Percentiles rank a stretch among this genome's conserved stretches.
phyloP scores from a whole-genome alignment of 2,797 vertebrate species.

The Amazonetta brasiliensis region DNA sequence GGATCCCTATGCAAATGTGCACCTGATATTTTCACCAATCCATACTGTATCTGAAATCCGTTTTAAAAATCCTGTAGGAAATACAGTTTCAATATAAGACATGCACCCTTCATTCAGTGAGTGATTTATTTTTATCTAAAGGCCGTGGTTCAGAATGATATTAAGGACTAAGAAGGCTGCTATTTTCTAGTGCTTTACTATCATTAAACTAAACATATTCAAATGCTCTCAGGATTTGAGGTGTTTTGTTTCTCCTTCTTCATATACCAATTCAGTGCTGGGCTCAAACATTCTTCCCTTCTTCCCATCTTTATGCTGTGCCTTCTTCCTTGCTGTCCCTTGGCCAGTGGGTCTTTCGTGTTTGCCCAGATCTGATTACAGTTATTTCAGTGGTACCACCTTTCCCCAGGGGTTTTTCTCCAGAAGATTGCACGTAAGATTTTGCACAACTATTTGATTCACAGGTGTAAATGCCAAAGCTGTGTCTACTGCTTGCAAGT shows the following conservation, averaged over 20 bases:
- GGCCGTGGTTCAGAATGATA: neutral
- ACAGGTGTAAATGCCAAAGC: neutral
- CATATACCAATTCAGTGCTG: neutral
- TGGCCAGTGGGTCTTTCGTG: neutral
- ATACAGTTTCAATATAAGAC: neutral
- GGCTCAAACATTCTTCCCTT: neutral
- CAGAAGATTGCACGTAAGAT: neutral
- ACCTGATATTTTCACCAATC: neutral
- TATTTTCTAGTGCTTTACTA: neutral
- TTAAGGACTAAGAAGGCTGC: neutral
- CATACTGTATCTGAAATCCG: neutral
- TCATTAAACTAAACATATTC: neutral
- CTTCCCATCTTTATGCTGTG: neutral
- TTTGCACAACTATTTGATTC: neutral
- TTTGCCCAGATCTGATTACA: neutral
- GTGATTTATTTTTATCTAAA: neutral
- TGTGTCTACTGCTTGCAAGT: neutral
- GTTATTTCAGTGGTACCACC: neutral
- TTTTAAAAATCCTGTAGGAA: neutral
- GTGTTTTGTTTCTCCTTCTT: neutral
- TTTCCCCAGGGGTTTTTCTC: neutral
- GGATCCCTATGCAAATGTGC: neutral
- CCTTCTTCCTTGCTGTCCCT: neutral
- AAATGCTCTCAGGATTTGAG: neutral
- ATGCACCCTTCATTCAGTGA: neutral